Base-by-base conservation (phyloP, 2,113 vertebrate species). In the Cyanoliseus patagonus region DNA sequence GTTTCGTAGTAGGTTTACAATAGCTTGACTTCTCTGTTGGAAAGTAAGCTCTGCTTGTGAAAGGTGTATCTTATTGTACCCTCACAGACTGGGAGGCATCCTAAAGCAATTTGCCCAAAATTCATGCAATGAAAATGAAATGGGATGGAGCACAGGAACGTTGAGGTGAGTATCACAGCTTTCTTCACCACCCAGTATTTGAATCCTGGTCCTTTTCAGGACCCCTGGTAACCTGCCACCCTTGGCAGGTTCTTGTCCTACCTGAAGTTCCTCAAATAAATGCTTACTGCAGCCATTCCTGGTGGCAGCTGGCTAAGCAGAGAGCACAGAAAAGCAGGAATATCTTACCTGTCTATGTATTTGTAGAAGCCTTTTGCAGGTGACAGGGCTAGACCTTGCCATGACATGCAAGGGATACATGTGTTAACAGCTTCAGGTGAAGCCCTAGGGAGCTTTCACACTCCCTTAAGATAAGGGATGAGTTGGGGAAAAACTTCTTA, bases 401-500 rank as follows among this genome's bases (percentile, higher is more conserved):
- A 42, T 20, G 18, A 33, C 11, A 19, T 7, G 17, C 33, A 41
- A 82, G 9, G 11, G n/a, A 52, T 44, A 64, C 18, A 33, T 0
- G 1, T 24, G 20, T 5, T n/a, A 61, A 14, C 13, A 53, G 7
- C 24, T 53, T 74, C 53, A 67, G 44, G 7, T 41, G 17, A 47
- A 13, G 4, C 35, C 28, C 10, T 31, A 69, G 44, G 39, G 24
- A 90, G 6, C 9, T 72, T 17, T 77, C 37, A 59, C 3, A 1
- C 5, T 67, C 37, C 11, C 59, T 88, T 66, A 25, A 13, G 8
- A 28, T 79, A 55, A 44, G 13, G 17, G 7, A 2, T 42, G 7
- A 8, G 22, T 24, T 59, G 7, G 3, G 0, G 3, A n/a, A 1
- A 0, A 1, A 5, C 10, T 42, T n/a, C 23, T 86, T 80, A 76